phyloP scores from a whole-genome alignment of 2,888 invertebrate genomes.

The Caenorhabditis uteleia region DNA sequence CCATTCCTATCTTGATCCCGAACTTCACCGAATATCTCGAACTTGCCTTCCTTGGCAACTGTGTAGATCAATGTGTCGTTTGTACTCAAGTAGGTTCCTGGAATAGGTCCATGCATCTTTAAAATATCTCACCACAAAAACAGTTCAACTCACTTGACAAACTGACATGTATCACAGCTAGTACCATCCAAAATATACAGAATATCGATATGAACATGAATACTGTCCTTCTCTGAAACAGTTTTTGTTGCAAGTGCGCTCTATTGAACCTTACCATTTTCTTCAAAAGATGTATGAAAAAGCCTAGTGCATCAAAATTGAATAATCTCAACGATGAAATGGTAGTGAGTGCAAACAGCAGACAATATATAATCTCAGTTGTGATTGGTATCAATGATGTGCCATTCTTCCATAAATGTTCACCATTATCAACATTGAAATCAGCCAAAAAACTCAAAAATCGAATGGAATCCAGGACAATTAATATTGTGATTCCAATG shows the following conservation, averaged over 20 bases:
- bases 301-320: no score
- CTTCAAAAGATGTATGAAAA: constrained; percentile 32
- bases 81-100: neutral
- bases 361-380: no score
- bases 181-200: constrained; percentile 34
- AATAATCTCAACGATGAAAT: no score
- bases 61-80: constrained; percentile 14
- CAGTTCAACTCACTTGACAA: constrained; percentile 16
- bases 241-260: neutral
- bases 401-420: no score
- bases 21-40: constrained; percentile 48
- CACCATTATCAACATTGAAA: no score
- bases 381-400: no score
- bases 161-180: constrained; percentile 37
- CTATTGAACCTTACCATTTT: constrained; percentile 19
- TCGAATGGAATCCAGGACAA: no score
- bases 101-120: neutral
- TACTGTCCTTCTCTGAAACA: constrained; percentile 35
- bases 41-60: constrained; percentile 36
- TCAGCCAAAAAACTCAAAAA: no score
- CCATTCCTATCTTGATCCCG: constrained; percentile 27
- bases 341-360: no score
- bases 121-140: neutral
- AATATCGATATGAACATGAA: constrained; percentile 40
- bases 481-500: no score